These are phyloP conservation scores for Lophura swinhoii DNA, from an alignment of 2,797 vertebrate genomes.

Conservation along the genomic window DNA sequence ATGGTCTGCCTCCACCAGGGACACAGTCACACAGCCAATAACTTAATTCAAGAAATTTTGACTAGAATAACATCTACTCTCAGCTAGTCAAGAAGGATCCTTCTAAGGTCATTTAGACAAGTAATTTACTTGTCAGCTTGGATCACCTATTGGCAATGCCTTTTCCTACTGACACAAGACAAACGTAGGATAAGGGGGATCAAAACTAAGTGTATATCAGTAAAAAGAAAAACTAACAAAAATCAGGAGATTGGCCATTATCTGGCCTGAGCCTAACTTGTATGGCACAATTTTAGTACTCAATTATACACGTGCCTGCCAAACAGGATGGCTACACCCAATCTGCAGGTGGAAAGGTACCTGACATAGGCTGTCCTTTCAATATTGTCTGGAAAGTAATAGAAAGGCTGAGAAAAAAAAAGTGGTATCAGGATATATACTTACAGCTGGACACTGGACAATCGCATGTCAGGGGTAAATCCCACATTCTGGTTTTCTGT, in stretches of 20 bases:
- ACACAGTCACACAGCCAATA: not conserved
- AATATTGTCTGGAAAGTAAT: not conserved
- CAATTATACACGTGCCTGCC: not conserved
- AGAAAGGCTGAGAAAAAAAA: not conserved
- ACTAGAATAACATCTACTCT: not conserved
- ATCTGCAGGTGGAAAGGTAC: not conserved
- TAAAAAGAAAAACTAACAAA: not conserved
- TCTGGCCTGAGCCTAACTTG: not conserved
- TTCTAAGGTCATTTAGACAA: not conserved
- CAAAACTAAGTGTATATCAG: not conserved
- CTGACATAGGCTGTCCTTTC: not conserved
- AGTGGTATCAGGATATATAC: not conserved
- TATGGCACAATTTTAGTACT: not conserved
- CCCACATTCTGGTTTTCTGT: not conserved
- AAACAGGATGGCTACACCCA: not conserved
- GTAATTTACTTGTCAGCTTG: not conserved
- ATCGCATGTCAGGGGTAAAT: accelerated
- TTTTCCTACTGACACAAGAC: not conserved
- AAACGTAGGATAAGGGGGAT: not conserved
- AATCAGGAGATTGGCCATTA: accelerated
- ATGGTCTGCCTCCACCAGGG: not conserved
- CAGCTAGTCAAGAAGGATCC: not conserved
- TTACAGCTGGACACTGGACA: not conserved
- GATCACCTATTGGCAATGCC: not conserved
- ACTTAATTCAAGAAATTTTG: not conserved